These are phyloP conservation scores for Cossypha polioptera DNA, from an alignment of 2,797 vertebrate species.

Conservation along the genomic window DNA sequence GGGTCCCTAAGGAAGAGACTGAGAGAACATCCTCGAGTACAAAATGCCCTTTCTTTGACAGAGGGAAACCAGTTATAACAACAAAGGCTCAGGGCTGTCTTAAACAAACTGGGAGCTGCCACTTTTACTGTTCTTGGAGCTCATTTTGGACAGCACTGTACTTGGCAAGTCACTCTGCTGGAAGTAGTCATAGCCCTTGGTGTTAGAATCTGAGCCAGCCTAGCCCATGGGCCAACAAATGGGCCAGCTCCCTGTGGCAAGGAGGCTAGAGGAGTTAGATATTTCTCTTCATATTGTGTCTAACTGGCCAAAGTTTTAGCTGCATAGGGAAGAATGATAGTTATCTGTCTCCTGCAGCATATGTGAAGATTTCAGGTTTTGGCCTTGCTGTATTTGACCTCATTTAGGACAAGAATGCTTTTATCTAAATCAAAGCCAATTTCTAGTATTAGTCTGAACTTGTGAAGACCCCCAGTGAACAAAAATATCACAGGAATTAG, in stretches of 20 bases:
- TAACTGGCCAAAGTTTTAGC: neutral
- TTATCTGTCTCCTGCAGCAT: constrained; percentile 30
- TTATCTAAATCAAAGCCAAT: constrained; percentile 68
- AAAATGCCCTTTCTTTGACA: neutral
- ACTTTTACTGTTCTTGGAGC: neutral
- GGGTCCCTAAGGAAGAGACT: neutral
- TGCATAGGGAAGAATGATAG: neutral
- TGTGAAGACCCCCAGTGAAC: constrained; percentile 58
- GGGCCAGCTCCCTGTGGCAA: neutral
- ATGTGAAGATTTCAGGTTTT: constrained; percentile 52
- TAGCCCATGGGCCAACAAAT: neutral
- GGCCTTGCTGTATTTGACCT: constrained; percentile 42
- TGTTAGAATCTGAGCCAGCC: neutral
- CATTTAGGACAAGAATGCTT: constrained; percentile 61
- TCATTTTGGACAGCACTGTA: neutral
- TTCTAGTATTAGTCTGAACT: constrained; percentile 52
- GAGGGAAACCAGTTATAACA: neutral
- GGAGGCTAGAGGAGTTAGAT: neutral
- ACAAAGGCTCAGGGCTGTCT: neutral
- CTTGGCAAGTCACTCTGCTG: neutral
- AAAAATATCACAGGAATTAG: constrained; percentile 64
- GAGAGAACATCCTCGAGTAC: neutral
- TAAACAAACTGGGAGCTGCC: neutral
- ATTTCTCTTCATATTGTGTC: neutral
- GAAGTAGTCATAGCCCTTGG: neutral